phyloP scores from a whole-genome alignment of 2,888 invertebrate genomes.

The Pseudococcus jackbeardsleyi region DNA sequence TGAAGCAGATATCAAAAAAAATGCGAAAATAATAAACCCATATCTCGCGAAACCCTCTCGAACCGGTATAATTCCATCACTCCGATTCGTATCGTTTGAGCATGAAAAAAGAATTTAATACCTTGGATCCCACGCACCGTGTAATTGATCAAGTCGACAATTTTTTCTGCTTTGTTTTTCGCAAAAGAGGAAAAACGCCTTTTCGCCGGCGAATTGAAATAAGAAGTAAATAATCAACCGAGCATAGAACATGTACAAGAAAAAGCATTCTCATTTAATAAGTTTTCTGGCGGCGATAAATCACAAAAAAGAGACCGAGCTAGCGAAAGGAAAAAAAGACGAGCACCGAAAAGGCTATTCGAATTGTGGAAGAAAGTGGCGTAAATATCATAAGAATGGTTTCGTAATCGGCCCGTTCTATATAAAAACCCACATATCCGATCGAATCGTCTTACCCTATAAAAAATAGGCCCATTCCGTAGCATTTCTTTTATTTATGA shows the following conservation, averaged over 20 bases:
- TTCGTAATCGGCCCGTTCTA: not conserved
- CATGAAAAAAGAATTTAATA: not conserved
- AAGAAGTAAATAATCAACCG: slow-evolving; percentile 43
- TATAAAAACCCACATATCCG: not conserved
- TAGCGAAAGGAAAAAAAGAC: not conserved
- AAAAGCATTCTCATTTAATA: slow-evolving; percentile 47
- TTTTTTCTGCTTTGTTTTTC: not conserved
- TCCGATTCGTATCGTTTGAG: not conserved
- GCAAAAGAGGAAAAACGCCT: not conserved
- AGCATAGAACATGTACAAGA: slow-evolving; percentile 21
- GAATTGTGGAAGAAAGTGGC: slow-evolving; percentile 2
- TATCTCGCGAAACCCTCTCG: not conserved
- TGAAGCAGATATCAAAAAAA: not conserved
- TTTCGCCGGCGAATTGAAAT: not conserved
- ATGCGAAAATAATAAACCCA: not conserved
- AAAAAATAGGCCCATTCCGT: not conserved
- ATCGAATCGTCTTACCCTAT: slow-evolving; percentile 3
- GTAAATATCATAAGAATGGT: slow-evolving; percentile 24
- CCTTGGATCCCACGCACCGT: not conserved
- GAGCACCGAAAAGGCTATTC: slow-evolving; percentile 12
- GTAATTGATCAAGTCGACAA: not conserved
- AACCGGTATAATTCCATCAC: not conserved
- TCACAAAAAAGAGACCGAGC: not conserved
- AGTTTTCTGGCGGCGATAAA: slow-evolving; percentile 22
- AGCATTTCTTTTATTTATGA: not conserved